These are phyloP conservation scores for Atta colombica DNA, from an alignment of 1,140 invertebrate species.

Conservation along the genomic window DNA sequence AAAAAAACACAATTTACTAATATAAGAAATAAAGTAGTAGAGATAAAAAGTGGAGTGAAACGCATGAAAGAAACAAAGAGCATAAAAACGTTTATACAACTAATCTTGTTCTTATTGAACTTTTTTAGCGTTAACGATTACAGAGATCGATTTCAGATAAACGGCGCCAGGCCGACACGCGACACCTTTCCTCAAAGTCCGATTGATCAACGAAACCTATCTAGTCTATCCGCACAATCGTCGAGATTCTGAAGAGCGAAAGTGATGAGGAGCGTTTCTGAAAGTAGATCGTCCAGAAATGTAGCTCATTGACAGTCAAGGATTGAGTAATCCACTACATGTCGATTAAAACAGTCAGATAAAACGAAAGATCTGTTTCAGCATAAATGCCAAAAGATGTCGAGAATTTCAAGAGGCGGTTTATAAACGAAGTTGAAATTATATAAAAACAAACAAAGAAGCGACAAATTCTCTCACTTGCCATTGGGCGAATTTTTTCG, in stretches of 20 bases:
- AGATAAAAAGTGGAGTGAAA: neutral
- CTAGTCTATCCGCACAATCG: neutral
- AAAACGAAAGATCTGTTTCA: slow-evolving; percentile 26
- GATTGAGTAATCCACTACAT: slow-evolving; percentile 15
- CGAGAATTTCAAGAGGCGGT: neutral
- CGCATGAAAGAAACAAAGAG: slow-evolving; percentile 6
- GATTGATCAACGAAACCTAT: slow-evolving; percentile 35
- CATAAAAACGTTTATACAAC: neutral
- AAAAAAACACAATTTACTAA: neutral
- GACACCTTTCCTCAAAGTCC: neutral
- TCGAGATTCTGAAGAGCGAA: slow-evolving; percentile 27
- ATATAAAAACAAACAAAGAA: neutral
- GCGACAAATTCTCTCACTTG: neutral
- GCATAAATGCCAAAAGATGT: neutral
- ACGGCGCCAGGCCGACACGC: neutral
- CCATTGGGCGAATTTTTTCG: slow-evolving; percentile 28
- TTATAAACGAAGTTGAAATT: neutral
- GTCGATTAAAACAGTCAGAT: slow-evolving; percentile 10
- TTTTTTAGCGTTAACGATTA: neutral
- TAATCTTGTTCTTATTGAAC: slow-evolving; percentile 1
- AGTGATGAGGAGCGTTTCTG: slow-evolving; percentile 33
- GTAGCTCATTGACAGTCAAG: neutral
- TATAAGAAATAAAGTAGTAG: slow-evolving; percentile 24
- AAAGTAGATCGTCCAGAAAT: slow-evolving; percentile 46
- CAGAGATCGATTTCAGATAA: neutral